Evolutionary conservation across 2,113 vertebrate genomes (phyloP).

Genomic region (Rattus rattus): DNA sequence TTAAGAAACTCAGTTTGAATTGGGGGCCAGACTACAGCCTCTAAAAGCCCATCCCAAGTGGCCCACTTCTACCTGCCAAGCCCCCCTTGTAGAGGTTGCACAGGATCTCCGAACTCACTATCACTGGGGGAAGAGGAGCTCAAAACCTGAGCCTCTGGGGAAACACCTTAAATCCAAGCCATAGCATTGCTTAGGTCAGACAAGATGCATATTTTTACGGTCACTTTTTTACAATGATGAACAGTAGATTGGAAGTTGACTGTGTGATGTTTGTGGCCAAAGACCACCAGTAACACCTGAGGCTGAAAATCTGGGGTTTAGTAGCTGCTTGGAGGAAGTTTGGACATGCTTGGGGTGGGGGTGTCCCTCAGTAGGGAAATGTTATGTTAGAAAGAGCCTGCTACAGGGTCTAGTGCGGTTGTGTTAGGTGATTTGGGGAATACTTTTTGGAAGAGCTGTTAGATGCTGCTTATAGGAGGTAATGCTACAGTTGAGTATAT

Average conservation of each 20-base stretch:
- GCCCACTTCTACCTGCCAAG: too few species aligned
- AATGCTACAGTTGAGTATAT: neutral
- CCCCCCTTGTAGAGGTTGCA: neutral
- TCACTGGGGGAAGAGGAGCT: neutral
- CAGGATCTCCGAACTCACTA: neutral
- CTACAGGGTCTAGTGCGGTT: neutral
- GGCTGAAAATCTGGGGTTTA: neutral
- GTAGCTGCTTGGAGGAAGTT: neutral
- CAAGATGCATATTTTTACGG: neutral
- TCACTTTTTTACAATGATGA: neutral
- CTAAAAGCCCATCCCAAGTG: neutral
- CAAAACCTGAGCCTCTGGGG: neutral
- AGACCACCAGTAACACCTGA: neutral
- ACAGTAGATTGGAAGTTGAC: neutral
- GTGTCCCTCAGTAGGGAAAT: neutral
- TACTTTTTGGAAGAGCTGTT: neutral
- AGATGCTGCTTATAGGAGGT: neutral
- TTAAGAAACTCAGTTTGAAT: neutral
- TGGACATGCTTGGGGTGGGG: rapidly evolving
- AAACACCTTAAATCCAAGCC: neutral
- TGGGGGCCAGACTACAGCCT: neutral
- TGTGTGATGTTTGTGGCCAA: neutral
- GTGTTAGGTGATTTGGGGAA: neutral
- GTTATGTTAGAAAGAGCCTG: neutral
- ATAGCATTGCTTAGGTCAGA: neutral